phyloP scores from a whole-genome alignment of 2,888 invertebrate genomes.

The Pterostichus madidus region DNA sequence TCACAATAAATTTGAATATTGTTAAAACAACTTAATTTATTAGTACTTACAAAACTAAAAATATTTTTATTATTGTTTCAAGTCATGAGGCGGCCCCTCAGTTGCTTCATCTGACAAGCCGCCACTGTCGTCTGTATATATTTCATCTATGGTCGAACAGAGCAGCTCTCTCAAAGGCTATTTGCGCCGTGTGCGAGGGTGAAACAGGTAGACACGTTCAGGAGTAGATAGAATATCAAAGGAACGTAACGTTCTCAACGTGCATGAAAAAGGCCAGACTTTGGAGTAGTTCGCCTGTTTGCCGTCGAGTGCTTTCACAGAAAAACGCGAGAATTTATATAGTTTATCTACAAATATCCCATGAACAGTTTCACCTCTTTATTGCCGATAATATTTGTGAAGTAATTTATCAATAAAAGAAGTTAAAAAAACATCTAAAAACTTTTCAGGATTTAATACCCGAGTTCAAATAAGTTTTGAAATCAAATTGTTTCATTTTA shows the following conservation, averaged over 20 bases:
- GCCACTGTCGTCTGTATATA: no score
- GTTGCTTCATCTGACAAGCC: no score
- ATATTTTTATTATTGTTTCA: no score
- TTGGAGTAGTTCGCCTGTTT: no score
- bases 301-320: no score
- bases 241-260: slow-evolving; percentile 7
- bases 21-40: no score
- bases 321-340: no score
- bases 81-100: no score
- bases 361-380: not conserved
- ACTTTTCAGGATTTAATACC: slow-evolving; percentile 2
- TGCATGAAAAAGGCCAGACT: not conserved
- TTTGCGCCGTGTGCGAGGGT: not conserved
- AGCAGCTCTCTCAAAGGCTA: not conserved
- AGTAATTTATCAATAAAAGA: slow-evolving; percentile 25
- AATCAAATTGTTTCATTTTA: not conserved
- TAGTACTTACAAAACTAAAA: no score
- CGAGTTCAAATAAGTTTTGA: not conserved
- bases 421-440: slow-evolving; percentile 12
- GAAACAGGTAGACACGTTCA: slow-evolving; percentile 12
- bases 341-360: slow-evolving; percentile 6
- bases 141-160: no score
- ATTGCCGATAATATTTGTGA: slow-evolving; percentile 15
- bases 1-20: no score
- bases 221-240: slow-evolving; percentile 29